Percentiles rank a stretch among this genome's conserved stretches.
Conservation (phyloP, 2,888 invertebrate genomes). For the Ochropleura plecta region DNA sequence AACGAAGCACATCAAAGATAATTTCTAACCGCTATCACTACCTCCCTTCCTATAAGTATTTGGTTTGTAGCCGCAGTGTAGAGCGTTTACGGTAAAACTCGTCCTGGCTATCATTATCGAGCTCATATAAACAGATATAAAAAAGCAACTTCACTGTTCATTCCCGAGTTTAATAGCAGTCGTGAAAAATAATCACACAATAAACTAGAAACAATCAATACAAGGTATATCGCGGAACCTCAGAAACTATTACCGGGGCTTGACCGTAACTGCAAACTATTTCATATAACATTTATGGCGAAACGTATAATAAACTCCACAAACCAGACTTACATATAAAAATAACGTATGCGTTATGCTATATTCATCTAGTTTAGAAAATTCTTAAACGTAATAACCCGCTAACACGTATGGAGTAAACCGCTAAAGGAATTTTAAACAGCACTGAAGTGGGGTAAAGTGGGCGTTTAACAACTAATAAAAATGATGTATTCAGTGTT, state of each 20-base stretch:
- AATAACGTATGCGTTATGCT: slow-evolving; percentile 15
- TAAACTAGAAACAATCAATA: slow-evolving; percentile 44
- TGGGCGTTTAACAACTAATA: slow-evolving; percentile 42
- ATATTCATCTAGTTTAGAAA: slow-evolving; percentile 51
- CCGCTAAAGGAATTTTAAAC: slow-evolving; percentile 36
- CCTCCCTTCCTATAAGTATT: slow-evolving; percentile 28
- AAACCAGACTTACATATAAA: slow-evolving; percentile 1
- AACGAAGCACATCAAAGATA: slow-evolving; percentile 65
- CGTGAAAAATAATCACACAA: slow-evolving; percentile 45
- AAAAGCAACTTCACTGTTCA: slow-evolving; percentile 44
- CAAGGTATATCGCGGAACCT: not conserved
- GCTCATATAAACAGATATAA: slow-evolving; percentile 56
- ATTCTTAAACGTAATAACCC: slow-evolving; percentile 30
- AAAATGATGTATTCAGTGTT: slow-evolving; percentile 46
- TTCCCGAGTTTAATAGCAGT: slow-evolving; percentile 42
- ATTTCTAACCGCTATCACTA: slow-evolving; percentile 60
- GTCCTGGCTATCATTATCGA: slow-evolving; percentile 42
- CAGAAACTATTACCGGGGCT: slow-evolving; percentile 30
- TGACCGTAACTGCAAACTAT: slow-evolving; percentile 34
- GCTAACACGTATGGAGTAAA: slow-evolving; percentile 37
- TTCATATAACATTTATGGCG: slow-evolving; percentile 16
- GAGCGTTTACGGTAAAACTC: slow-evolving; percentile 48
- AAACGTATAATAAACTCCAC: slow-evolving; percentile 10
- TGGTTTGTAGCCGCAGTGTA: slow-evolving; percentile 57
- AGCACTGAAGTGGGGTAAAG: slow-evolving; percentile 23